A percentile compares a stretch with the other conserved stretches of the same genome.
Evolutionary conservation across 2,888 invertebrate species (phyloP).

Genomic region (Holacanthella duospinosa): DNA sequence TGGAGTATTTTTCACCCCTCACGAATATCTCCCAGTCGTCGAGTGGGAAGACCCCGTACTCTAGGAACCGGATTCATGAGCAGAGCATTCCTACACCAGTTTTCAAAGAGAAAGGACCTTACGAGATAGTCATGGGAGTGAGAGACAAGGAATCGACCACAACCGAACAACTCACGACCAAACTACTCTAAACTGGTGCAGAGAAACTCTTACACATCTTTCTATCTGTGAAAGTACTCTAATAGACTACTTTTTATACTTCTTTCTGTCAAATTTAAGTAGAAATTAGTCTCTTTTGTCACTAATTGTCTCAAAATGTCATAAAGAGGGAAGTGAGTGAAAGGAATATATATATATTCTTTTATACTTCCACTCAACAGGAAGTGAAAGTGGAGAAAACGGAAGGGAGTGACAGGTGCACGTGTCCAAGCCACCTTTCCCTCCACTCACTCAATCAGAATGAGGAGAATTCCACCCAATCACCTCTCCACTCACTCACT

Average conservation of each 20-base stretch:
- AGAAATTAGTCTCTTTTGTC: too few relatives aligned
- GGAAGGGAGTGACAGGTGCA: slow-evolving; percentile 2
- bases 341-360: too few relatives aligned
- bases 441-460: slow-evolving; percentile 6
- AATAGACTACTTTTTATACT: too few relatives aligned
- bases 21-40: neutral
- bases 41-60: neutral
- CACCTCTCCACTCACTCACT: too few relatives aligned
- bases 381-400: neutral
- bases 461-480: neutral
- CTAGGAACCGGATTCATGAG: slow-evolving; percentile 14
- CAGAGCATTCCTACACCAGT: slow-evolving; percentile 21
- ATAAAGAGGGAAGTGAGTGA: neutral
- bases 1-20: slow-evolving; percentile 22
- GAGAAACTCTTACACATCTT: too few relatives aligned
- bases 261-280: too few relatives aligned
- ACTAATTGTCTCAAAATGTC: neutral
- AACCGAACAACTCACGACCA: neutral
- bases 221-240: too few relatives aligned
- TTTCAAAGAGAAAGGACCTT: slow-evolving; percentile 15
- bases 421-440: neutral
- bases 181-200: neutral
- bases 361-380: neutral
- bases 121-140: neutral
- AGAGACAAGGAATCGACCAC: slow-evolving; percentile 5